A percentile compares a stretch with the other conserved stretches of the same genome.
phyloP scores from a whole-genome alignment of 1,140 invertebrate species.

The Lordiphosa clarofinis region DNA sequence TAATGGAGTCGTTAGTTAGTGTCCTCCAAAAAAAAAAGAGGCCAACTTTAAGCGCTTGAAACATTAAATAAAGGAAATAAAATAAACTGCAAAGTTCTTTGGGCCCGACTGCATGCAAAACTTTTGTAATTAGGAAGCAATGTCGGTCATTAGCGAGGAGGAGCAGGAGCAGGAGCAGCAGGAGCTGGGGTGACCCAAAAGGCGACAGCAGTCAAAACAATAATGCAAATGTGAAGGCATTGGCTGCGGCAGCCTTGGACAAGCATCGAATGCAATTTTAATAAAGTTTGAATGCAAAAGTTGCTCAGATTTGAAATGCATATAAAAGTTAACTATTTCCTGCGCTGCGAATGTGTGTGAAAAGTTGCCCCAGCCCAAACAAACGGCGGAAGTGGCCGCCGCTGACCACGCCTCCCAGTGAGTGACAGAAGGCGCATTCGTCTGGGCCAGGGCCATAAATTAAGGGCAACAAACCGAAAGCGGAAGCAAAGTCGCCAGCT shows the following conservation, averaged over 20 bases:
- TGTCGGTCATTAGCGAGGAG: slow-evolving; percentile 66
- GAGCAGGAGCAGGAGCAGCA: too few species aligned
- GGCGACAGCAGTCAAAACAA: slow-evolving; percentile 65
- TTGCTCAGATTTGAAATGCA: slow-evolving; percentile 71
- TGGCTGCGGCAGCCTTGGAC: slow-evolving; percentile 26
- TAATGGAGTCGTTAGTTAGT: slow-evolving; percentile 65
- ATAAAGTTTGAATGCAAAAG: slow-evolving; percentile 75
- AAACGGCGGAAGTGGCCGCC: slow-evolving; percentile 52
- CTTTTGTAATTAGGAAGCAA: slow-evolving; percentile 76
- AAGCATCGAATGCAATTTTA: slow-evolving; percentile 68
- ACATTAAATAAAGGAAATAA: slow-evolving; percentile 71
- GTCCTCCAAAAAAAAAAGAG: slow-evolving; percentile 33
- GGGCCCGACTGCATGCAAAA: slow-evolving; percentile 52
- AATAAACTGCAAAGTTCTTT: slow-evolving; percentile 61
- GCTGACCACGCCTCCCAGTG: slow-evolving; percentile 4
- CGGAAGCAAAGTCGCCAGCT: slow-evolving; percentile 56
- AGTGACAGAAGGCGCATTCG: slow-evolving; percentile 46
- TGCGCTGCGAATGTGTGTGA: slow-evolving; percentile 55
- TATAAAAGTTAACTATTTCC: slow-evolving; percentile 77
- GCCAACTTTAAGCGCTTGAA: slow-evolving; percentile 51
- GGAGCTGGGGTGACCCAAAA: slow-evolving; percentile 28
- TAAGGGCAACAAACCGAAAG: slow-evolving; percentile 68
- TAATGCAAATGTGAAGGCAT: slow-evolving; percentile 58
- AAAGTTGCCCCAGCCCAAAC: slow-evolving; percentile 44
- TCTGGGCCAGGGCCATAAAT: slow-evolving; percentile 61